Conservation (phyloP, 2,888 invertebrate genomes). For the Lypha dubia region DNA sequence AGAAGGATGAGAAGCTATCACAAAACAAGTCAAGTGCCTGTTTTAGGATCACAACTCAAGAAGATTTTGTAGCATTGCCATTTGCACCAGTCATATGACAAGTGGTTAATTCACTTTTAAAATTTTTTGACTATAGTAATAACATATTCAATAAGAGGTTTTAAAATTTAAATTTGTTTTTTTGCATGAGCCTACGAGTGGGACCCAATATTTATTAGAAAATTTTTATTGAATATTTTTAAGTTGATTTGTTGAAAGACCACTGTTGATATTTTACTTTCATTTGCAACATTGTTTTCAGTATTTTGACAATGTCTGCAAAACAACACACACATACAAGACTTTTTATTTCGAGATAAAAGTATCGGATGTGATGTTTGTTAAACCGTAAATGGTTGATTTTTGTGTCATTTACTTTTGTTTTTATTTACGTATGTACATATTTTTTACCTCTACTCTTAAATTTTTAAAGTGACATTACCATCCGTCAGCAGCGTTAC, state of each 20-base stretch:
- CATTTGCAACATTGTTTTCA: slow-evolving; percentile 45
- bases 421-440: background rate
- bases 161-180: too few species aligned
- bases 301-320: slow-evolving; percentile 17
- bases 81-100: too few species aligned
- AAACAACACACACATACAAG: background rate
- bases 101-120: too few species aligned
- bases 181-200: too few species aligned
- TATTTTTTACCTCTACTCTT: slow-evolving; percentile 1
- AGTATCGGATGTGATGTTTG: slow-evolving; percentile 63
- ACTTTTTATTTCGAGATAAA: slow-evolving; percentile 18
- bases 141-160: too few species aligned
- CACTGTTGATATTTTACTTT: slow-evolving; percentile 44
- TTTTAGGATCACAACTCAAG: too few species aligned
- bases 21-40: too few species aligned
- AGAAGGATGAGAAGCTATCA: too few species aligned
- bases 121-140: too few species aligned
- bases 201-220: background rate
- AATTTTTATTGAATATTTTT: background rate
- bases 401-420: slow-evolving; percentile 24
- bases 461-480: slow-evolving; percentile 30
- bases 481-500: background rate
- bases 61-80: too few species aligned
- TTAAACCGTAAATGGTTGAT: slow-evolving; percentile 51
- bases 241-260: background rate